A percentile compares a stretch with the other conserved stretches of the same genome.
Evolutionary conservation across 2,888 invertebrate species (phyloP).

Genomic region (Apamea crenata): DNA sequence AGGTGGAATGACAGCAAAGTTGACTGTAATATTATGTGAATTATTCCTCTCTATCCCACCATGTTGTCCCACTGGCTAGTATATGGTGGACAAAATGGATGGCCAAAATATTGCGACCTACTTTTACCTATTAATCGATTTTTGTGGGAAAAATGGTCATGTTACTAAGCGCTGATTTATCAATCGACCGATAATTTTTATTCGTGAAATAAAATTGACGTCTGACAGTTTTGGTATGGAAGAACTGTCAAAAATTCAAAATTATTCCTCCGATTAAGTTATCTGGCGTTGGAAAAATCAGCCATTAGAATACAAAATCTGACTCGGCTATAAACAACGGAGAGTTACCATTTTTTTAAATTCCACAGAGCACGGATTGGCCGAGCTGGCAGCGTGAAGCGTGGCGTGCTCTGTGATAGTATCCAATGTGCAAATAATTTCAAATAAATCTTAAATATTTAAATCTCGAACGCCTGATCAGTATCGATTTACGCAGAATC

Average conservation of each 20-base stretch:
- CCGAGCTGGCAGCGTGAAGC: not conserved
- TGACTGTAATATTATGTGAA: not conserved
- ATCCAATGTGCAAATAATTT: not conserved
- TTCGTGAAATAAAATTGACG: too few relatives aligned
- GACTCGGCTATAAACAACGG: not conserved
- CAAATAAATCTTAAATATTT: conserved; percentile 8
- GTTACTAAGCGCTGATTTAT: too few relatives aligned
- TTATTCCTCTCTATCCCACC: not conserved
- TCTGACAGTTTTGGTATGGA: too few relatives aligned
- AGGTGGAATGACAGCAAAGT: not conserved
- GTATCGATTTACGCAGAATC: conserved; percentile 52
- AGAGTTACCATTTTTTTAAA: not conserved
- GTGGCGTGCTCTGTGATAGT: too few relatives aligned
- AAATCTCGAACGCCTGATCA: conserved; percentile 26
- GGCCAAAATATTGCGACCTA: not conserved
- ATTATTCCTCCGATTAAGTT: too few relatives aligned
- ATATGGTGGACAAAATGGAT: not conserved
- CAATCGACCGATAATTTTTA: too few relatives aligned
- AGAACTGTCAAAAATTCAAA: too few relatives aligned
- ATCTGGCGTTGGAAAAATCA: too few relatives aligned
- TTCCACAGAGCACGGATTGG: not conserved
- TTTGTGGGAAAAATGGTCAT: not conserved
- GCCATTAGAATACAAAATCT: too few relatives aligned
- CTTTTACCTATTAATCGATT: not conserved
- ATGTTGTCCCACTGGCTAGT: not conserved